A percentile compares a stretch with the other conserved stretches of the same genome.
Conservation (phyloP, 2,888 invertebrate species). For the Zonitis immaculata region DNA sequence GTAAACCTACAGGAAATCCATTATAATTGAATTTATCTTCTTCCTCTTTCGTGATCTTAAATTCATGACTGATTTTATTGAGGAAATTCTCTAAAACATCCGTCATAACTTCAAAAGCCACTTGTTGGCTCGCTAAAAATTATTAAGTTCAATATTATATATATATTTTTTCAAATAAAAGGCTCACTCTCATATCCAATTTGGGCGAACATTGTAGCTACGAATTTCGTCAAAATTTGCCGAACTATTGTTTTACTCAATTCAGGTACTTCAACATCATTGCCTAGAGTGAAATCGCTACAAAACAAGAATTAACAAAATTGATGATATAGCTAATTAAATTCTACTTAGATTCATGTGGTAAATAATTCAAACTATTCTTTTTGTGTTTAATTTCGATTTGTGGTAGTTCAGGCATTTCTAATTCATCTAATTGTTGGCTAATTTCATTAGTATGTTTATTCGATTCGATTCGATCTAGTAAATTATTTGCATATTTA, state of each 20-base stretch:
- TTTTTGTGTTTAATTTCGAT: slow-evolving; percentile 31
- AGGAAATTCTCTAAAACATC: slow-evolving; percentile 52
- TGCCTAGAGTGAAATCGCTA: slow-evolving; percentile 33
- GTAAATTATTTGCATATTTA: slow-evolving; percentile 41
- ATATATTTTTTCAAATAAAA: slow-evolving; percentile 4
- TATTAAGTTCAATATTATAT: too few species aligned
- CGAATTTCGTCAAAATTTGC: slow-evolving; percentile 48
- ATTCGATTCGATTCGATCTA: slow-evolving; percentile 36
- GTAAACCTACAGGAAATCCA: slow-evolving; percentile 51
- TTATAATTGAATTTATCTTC: slow-evolving; percentile 44
- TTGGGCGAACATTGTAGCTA: slow-evolving; percentile 52
- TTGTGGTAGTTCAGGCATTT: slow-evolving; percentile 36
- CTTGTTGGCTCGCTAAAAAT: slow-evolving; percentile 47
- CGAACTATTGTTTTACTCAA: slow-evolving; percentile 40
- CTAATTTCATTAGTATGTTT: background rate
- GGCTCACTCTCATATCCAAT: slow-evolving; percentile 54
- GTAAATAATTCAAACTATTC: slow-evolving; percentile 40
- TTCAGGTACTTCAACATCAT: slow-evolving; percentile 38
- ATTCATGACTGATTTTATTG: slow-evolving; percentile 48
- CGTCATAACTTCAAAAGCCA: slow-evolving; percentile 49
- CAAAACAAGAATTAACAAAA: slow-evolving; percentile 2
- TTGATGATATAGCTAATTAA: background rate
- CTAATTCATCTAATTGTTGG: slow-evolving; percentile 1
- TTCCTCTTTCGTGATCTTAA: slow-evolving; percentile 54
- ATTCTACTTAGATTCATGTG: slow-evolving; percentile 36